phyloP scores from a whole-genome alignment of 2,113 vertebrate species.

The Dicrurus megarhynchus region DNA sequence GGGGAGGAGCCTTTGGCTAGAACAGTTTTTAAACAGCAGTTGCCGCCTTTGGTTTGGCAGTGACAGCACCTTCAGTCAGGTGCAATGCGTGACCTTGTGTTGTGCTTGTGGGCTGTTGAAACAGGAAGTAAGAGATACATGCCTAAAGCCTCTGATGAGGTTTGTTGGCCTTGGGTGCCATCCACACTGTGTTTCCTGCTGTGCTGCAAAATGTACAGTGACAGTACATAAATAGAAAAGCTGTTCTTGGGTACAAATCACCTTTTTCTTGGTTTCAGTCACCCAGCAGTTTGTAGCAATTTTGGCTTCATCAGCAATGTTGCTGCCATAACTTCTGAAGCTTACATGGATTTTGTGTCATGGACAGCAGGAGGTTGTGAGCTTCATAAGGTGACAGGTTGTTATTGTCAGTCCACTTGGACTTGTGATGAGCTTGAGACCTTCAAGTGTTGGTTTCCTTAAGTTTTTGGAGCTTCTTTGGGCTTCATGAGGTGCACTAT shows the following conservation, averaged over 20 bases:
- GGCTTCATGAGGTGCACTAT: background rate
- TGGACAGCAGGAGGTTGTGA: background rate
- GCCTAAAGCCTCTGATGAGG: background rate
- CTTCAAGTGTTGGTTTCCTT: background rate
- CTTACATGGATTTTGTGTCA: background rate
- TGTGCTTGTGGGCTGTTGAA: background rate
- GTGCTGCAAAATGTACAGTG: background rate
- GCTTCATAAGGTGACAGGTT: background rate
- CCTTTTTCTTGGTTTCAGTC: background rate
- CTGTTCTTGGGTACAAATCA: background rate
- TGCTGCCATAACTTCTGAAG: background rate
- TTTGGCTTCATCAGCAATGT: accelerated
- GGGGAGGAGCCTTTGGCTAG: background rate
- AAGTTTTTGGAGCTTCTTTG: background rate
- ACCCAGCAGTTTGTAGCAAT: background rate
- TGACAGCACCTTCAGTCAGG: background rate
- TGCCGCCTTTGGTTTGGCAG: background rate
- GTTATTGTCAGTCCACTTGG: background rate
- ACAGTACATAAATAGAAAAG: background rate
- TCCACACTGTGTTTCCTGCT: background rate
- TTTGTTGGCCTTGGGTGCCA: background rate
- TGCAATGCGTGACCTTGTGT: background rate
- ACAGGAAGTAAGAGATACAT: background rate
- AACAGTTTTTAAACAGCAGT: background rate
- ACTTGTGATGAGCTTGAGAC: background rate